Conservation (phyloP, 1,140 invertebrate species). For the Archegozetes longisetosus region DNA sequence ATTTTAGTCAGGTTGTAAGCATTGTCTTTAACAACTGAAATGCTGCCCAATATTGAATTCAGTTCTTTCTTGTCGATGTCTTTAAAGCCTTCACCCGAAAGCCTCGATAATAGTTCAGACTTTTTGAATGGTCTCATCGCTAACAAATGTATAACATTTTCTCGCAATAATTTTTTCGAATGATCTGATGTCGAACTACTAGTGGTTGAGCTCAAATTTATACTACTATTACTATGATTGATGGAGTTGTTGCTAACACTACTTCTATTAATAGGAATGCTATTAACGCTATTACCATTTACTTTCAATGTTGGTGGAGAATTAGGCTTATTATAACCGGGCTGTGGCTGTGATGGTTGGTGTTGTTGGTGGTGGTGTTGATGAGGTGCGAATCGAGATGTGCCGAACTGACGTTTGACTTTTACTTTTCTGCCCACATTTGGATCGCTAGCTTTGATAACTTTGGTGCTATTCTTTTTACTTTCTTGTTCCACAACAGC, state of each 20-base stretch:
- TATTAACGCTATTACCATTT: no score
- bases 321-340: background rate
- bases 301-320: background rate
- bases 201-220: background rate
- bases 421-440: conserved; percentile 70
- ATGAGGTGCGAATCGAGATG: background rate
- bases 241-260: no score
- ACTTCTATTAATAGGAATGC: no score
- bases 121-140: conserved; percentile 82
- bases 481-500: conserved; percentile 62
- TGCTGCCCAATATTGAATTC: conserved; percentile 53
- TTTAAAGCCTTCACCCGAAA: no score
- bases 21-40: conserved; percentile 65
- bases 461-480: conserved; percentile 80
- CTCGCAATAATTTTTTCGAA: conserved; percentile 31
- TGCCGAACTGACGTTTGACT: conserved; percentile 31
- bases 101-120: conserved; percentile 62
- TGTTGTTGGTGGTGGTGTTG: background rate
- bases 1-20: conserved; percentile 64
- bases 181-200: background rate
- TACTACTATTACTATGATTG: no score
- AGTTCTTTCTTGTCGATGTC: conserved; percentile 46
- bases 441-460: conserved; percentile 72
- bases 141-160: conserved; percentile 78
- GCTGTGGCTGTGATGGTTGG: background rate